A percentile compares a stretch with the other conserved stretches of the same genome.
These are phyloP conservation scores for Cantharis flavilabris DNA, from an alignment of 2,888 invertebrate species.

Conservation along the genomic window DNA sequence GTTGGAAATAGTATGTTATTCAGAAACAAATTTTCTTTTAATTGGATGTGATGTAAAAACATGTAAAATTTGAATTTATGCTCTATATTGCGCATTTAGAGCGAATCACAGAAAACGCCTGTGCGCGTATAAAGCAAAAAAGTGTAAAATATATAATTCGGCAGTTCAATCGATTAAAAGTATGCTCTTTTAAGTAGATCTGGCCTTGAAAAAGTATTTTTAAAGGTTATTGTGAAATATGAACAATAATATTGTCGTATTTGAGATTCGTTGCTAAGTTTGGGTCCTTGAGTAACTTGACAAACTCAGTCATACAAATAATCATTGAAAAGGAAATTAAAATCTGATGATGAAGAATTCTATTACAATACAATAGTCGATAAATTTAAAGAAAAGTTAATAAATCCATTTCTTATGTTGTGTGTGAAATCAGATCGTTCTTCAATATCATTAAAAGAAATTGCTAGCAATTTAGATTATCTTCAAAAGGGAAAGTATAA, in stretches of 20 bases:
- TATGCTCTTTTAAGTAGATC: background rate
- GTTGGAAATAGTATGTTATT: background rate
- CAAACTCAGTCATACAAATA: background rate
- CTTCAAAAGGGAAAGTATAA: conserved; percentile 32
- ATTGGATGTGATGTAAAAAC: background rate
- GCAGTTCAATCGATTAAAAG: background rate
- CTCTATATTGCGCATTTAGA: background rate
- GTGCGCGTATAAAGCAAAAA: background rate
- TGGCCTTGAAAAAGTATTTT: background rate
- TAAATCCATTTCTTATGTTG: conserved; percentile 20
- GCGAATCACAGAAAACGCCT: background rate
- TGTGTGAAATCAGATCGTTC: conserved; percentile 28
- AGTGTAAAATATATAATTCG: background rate
- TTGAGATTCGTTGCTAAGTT: background rate
- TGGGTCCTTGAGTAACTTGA: background rate
- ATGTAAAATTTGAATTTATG: background rate
- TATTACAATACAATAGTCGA: background rate
- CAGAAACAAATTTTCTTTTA: background rate
- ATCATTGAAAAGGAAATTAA: background rate
- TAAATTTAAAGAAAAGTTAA: background rate
- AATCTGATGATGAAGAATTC: background rate
- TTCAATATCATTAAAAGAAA: conserved; percentile 39
- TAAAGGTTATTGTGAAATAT: background rate
- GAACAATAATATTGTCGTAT: background rate
- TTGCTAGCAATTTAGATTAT: conserved; percentile 40